These are phyloP conservation scores for Dicaeum eximium DNA, from an alignment of 2,113 vertebrate genomes.

Conservation along the genomic window DNA sequence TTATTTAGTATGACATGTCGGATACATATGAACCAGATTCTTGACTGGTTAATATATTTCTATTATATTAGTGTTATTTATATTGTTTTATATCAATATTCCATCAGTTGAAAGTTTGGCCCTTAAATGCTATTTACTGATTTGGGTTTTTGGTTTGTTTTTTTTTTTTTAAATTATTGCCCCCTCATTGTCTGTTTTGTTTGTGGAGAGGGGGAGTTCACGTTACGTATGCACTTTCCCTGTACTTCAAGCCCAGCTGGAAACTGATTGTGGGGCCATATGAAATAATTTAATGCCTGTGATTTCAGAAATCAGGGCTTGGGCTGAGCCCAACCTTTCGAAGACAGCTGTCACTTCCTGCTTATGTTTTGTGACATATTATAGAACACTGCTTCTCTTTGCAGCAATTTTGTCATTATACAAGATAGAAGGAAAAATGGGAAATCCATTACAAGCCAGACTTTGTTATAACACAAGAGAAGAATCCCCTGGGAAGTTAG, in stretches of 20 bases:
- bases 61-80: neutral
- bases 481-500: constrained; percentile 64
- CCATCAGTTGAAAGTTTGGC: neutral
- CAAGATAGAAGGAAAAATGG: constrained; percentile 61
- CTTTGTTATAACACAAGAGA: constrained; percentile 71
- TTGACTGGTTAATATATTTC: neutral
- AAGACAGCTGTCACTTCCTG: neutral
- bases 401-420: constrained; percentile 71
- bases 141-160: too few relatives aligned
- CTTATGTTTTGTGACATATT: constrained; percentile 44
- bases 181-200: neutral
- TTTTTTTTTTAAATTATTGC: neutral
- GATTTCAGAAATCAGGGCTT: neutral
- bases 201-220: neutral
- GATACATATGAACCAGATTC: neutral
- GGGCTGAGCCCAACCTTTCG: neutral
- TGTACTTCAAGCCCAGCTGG: neutral
- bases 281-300: neutral
- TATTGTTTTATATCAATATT: neutral
- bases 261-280: neutral
- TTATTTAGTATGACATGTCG: neutral
- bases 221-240: neutral
- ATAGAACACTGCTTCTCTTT: constrained; percentile 53
- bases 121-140: neutral
- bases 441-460: constrained; percentile 66